phyloP scores from a whole-genome alignment of 1,140 invertebrate genomes.

The Drosophila kanapiae region DNA sequence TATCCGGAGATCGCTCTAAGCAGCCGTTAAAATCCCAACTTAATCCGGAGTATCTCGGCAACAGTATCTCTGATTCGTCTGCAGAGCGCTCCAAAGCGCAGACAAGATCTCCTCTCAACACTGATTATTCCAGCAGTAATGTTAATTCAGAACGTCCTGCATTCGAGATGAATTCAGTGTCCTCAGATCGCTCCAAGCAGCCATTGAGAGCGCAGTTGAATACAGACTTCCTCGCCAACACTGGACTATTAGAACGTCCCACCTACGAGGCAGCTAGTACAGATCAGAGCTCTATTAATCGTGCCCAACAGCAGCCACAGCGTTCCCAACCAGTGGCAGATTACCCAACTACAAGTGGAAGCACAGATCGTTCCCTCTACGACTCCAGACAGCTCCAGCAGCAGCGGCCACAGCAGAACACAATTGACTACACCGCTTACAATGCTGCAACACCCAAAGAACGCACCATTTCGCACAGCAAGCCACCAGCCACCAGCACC shows the following conservation, averaged over 20 bases:
- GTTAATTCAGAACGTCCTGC: neutral
- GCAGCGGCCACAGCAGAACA: conserved; percentile 13
- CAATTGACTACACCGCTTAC: conserved; percentile 15
- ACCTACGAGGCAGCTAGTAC: neutral
- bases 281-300: neutral
- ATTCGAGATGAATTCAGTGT: neutral
- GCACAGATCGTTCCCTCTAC: neutral
- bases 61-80: neutral
- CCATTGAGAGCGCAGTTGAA: conserved; percentile 12
- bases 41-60: neutral
- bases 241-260: neutral
- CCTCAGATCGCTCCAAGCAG: conserved; percentile 15
- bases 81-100: conserved; percentile 1
- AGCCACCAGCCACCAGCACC: conserved; percentile 5
- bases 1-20: conserved; percentile 11
- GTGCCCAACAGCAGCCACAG: conserved; percentile 5
- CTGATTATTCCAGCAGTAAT: conserved; percentile 4
- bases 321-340: conserved; percentile 9
- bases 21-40: conserved; percentile 11
- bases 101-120: neutral
- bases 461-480: conserved; percentile 37
- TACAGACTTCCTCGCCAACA: conserved; percentile 17
- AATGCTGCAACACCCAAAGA: conserved; percentile 39
- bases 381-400: conserved; percentile 14
- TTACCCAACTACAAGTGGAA: neutral